Base-by-base conservation (phyloP, 2,797 vertebrate species). In the Aeoliscus strigatus region DNA sequence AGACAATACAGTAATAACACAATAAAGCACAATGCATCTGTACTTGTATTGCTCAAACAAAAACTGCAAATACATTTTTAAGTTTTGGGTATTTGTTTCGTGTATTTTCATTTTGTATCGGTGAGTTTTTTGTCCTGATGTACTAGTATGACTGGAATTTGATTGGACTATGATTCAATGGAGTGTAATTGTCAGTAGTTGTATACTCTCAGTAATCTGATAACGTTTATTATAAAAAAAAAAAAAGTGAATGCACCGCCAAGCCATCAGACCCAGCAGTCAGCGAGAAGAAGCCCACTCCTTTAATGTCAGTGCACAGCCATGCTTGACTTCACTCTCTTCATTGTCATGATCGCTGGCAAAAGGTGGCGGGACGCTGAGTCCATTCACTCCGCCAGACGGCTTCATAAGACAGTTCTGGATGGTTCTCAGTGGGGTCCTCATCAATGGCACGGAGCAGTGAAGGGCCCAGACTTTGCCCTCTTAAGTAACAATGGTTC, bases 351-450 rank as follows among this genome's bases (percentile, higher is more conserved):
- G 54, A 72, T 75, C 72, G 46, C 52, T 40, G 39, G 41, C 57
- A 39, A 77, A 71, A 75, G 37, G 65, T 66, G 61, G 51, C 31
- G 15, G 46, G 61, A 61, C 39, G 40, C 55, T 34, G 58, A 63
- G 60, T 66, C 49, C 66, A 63, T 74, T 70, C 66, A 47, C 43
- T 51, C 46, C 31, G 40, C 51, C 71, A 69, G 73, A 73, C 67
- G 3, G 73, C 81, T 81, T 71, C 68, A 79, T 82, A 72, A 75
- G 73, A 47, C 14, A 24, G 13, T 29, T 27, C 41, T 51, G 48
- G 12, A 62, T 59, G 59, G 73, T 50, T 72, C 77, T 69, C 80
- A 67, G 42, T 58, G 60, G 77, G 71, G 62, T 61, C 70, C 58
- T 81, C 71, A 70, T 73, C 71, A 76, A 55, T 26, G 13, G 38